Evolutionary conservation across 2,797 vertebrate species (phyloP).

Genomic region (Neopelma chrysocephalum): DNA sequence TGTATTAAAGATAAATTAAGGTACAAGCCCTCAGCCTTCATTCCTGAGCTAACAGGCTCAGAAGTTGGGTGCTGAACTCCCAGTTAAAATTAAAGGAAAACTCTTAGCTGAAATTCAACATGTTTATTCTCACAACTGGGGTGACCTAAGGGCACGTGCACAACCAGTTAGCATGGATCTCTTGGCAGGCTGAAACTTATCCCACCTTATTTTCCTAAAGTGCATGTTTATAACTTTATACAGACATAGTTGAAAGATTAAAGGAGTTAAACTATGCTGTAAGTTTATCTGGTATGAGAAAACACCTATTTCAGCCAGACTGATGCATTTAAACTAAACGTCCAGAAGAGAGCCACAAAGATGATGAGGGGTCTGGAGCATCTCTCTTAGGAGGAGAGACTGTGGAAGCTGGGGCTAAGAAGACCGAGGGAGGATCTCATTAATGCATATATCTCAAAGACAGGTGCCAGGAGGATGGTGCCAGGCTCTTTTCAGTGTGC

Average conservation of each 20-base stretch:
- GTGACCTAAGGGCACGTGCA: fast-evolving
- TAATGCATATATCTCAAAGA: background rate
- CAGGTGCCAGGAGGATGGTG: background rate
- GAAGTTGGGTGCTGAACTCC: background rate
- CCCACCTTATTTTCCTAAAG: background rate
- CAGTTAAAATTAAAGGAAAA: background rate
- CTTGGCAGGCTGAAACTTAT: background rate
- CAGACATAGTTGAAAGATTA: background rate
- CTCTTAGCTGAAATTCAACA: background rate
- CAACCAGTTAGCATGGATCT: background rate
- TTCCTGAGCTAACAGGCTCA: background rate
- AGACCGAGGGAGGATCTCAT: background rate
- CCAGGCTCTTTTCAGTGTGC: background rate
- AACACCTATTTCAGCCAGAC: background rate
- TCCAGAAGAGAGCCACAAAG: background rate
- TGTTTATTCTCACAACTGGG: background rate
- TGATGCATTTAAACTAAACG: background rate
- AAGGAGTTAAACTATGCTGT: background rate
- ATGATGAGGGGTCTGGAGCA: background rate
- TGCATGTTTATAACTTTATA: background rate
- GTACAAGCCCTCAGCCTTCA: background rate
- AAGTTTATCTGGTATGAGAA: background rate
- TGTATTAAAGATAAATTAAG: background rate
- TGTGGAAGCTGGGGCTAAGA: background rate
- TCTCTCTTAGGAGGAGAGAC: too few relatives aligned